Conservation (phyloP, 2,797 vertebrate genomes). For the Scleropages formosus region DNA sequence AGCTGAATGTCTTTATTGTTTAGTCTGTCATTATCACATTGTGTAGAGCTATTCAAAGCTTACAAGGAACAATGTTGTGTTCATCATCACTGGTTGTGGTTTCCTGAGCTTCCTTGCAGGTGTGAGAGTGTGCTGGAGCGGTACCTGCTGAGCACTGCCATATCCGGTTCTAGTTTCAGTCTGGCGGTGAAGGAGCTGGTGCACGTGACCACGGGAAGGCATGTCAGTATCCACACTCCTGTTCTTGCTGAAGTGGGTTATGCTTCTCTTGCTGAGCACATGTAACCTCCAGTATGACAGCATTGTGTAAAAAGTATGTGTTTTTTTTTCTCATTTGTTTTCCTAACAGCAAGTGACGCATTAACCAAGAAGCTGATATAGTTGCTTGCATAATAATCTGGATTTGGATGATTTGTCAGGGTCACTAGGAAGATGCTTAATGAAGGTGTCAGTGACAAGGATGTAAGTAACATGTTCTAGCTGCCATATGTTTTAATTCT, state of each 20-base stretch:
- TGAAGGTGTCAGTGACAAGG: constrained; percentile 53
- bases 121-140: constrained; percentile 63
- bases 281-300: background rate
- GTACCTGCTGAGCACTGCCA: constrained; percentile 77
- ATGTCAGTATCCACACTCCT: constrained; percentile 68
- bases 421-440: constrained; percentile 56
- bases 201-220: constrained; percentile 50
- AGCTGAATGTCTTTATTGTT: too few species aligned
- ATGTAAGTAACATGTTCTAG: constrained; percentile 51
- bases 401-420: constrained; percentile 49
- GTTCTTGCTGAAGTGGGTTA: constrained; percentile 65
- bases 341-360: constrained; percentile 64
- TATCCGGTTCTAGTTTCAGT: constrained; percentile 70
- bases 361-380: constrained; percentile 71
- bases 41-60: too few species aligned
- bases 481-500: background rate
- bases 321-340: background rate
- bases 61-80: too few species aligned
- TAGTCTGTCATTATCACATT: too few species aligned
- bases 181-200: constrained; percentile 63
- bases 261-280: background rate
- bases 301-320: background rate
- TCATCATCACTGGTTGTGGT: background rate
- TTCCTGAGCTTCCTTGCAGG: constrained; percentile 62
- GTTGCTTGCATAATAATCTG: constrained; percentile 54